Evolutionary conservation across 2,888 invertebrate genomes (phyloP), one percentile per base, ranked within the genome.

Genomic region (Nomada ferruginata): DNA sequence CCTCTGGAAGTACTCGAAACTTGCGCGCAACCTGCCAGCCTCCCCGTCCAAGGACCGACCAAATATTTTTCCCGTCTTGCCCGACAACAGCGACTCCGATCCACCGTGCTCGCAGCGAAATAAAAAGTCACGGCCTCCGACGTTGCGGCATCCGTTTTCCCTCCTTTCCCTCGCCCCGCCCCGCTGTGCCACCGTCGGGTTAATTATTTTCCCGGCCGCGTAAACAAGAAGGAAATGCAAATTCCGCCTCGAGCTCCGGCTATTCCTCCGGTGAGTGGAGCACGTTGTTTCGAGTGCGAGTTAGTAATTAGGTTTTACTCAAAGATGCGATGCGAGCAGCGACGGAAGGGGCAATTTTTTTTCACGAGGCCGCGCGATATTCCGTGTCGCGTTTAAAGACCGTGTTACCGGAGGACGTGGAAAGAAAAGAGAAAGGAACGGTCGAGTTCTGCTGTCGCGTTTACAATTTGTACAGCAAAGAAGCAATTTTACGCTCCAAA

Each of bases 11-110:
- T 79, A 69, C 75, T 60, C 65, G 74, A 87, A 84, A 87, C 71
- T 85, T 76, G 69, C 47, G 78, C 78, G 82, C 84, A 87, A 76
- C 85, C 85, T 84, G 80, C 80, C 83, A 87, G 87, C 60, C 79
- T 82, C 82, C 82, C 84, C 87, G 75, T 64, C 79, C 74, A 53
- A 70, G 76, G 74, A 75, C 73, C 68, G 61, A 79, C 74, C 76
- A 76, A 87, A 87, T 87, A 82, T 87, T 87, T 77, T 70, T 74
- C 80, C 65, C 61, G 36, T 60, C 23, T 57, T 65, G 47, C 78
- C 50, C 76, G 60, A 29, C 60, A 42, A 75, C 64, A n/a, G 72
- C 36, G 23, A 36, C 68, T 53, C 52, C 57, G 10, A 15, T 26
- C 68, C 18, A 13, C 15, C 11, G 26, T 61, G 52, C 64, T 55